These are phyloP conservation scores for Gasteruption jaculator DNA, from an alignment of 2,888 invertebrate species.

Conservation along the genomic window DNA sequence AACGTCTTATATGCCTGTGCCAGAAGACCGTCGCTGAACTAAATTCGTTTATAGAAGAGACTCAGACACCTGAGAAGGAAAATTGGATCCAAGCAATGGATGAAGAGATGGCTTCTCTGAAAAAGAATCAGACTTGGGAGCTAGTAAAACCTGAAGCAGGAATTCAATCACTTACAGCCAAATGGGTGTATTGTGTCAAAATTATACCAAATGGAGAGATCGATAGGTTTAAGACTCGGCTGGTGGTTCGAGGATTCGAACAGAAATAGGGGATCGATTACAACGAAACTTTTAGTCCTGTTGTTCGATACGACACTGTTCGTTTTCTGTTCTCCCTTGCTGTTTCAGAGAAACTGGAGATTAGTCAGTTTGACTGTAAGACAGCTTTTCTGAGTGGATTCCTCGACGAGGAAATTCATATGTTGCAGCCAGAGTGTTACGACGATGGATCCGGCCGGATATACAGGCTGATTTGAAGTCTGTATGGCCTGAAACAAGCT, in stretches of 20 bases:
- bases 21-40: not conserved
- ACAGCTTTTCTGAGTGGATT: conserved; percentile 26
- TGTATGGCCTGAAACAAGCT: conserved; percentile 34
- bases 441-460: conserved; percentile 20
- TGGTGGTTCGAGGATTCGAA: no score
- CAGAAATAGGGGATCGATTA: conserved; percentile 26
- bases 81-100: conserved; percentile 15
- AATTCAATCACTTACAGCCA: conserved; percentile 18
- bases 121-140: conserved; percentile 12
- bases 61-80: conserved; percentile 5
- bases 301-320: conserved; percentile 24
- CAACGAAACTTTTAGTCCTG: conserved; percentile 24
- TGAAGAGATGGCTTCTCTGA: conserved; percentile 7
- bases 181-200: conserved; percentile 27
- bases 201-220: conserved; percentile 20
- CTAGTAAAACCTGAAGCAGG: conserved; percentile 3
- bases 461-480: conserved; percentile 25
- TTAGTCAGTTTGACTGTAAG: conserved; percentile 24
- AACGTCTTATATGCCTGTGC: conserved; percentile 7
- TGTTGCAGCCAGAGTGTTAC: conserved; percentile 28
- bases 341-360: conserved; percentile 22
- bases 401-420: conserved; percentile 22
- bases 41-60: conserved; percentile 1
- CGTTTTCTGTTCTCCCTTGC: conserved; percentile 25
- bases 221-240: conserved; percentile 24